Conservation (phyloP, 2,113 vertebrate species). For the Entosphenus tridentatus region DNA sequence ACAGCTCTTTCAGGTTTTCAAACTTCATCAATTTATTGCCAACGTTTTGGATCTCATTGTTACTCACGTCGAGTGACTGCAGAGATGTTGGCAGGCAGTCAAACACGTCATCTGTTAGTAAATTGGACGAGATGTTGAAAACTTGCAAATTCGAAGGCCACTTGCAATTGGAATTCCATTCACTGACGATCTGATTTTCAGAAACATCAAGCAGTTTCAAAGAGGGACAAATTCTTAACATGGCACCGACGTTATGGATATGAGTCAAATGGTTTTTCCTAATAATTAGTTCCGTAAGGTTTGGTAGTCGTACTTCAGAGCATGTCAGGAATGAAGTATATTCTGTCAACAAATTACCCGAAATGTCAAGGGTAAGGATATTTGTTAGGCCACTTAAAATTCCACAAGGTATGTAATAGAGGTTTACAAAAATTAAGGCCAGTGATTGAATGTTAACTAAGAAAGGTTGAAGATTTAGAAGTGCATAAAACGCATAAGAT, state of each 20-base stretch:
- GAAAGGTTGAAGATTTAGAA: constrained; percentile 7
- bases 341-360: constrained; percentile 27
- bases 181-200: constrained; percentile 28
- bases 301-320: constrained; percentile 18
- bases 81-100: constrained; percentile 27
- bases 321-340: constrained; percentile 13
- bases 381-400: constrained; percentile 16
- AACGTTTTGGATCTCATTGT: constrained; percentile 33
- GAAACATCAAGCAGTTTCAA: constrained; percentile 39
- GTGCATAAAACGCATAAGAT: constrained; percentile 17
- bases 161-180: constrained; percentile 22
- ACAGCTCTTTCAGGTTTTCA: constrained; percentile 33
- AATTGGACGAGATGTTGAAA: constrained; percentile 40
- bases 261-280: constrained; percentile 27
- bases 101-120: constrained; percentile 23
- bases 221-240: constrained; percentile 21
- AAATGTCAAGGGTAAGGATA: constrained; percentile 34
- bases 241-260: constrained; percentile 14
- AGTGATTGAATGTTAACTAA: constrained; percentile 16
- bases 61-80: constrained; percentile 37
- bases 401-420: constrained; percentile 25
- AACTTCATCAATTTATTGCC: constrained; percentile 21
- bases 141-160: constrained; percentile 35
- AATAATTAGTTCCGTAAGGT: constrained; percentile 21
- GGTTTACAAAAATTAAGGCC: constrained; percentile 20